Percentiles rank a stretch among this genome's conserved stretches.
These are phyloP conservation scores for Epirrhoe alternata DNA, from an alignment of 2,888 invertebrate species.

Conservation along the genomic window DNA sequence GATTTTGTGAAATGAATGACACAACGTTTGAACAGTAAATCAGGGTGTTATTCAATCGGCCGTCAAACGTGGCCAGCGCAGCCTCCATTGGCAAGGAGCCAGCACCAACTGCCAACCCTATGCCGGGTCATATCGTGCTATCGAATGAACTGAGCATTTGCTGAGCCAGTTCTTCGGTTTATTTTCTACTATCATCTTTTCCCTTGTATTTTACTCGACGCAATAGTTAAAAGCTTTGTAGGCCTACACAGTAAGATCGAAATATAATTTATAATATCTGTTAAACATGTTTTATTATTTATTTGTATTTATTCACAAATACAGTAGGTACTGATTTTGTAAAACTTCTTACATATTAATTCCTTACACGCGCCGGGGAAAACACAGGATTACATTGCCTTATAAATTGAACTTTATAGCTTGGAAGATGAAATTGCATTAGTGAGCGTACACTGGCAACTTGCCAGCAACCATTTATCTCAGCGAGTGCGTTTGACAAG, in stretches of 20 bases:
- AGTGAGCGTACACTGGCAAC: conserved; percentile 21
- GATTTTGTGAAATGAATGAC: no score
- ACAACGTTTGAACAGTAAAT: conserved; percentile 7
- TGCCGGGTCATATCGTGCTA: conserved; percentile 2
- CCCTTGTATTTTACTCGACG: no score
- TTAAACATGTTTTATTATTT: no score
- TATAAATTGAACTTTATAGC: neutral
- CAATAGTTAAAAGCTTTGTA: no score
- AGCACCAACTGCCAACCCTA: conserved; percentile 11
- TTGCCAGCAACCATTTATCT: conserved; percentile 50
- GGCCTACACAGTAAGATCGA: no score
- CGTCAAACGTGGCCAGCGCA: conserved; percentile 17
- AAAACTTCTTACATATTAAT: neutral
- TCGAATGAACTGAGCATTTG: conserved; percentile 2
- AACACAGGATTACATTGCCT: neutral
- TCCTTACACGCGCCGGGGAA: neutral
- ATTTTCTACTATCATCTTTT: no score
- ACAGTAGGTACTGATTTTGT: no score
- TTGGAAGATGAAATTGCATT: conserved; percentile 7
- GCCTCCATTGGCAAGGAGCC: conserved; percentile 20
- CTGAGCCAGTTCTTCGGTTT: neutral
- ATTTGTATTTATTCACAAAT: no score
- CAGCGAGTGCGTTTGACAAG: conserved; percentile 44
- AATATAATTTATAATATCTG: no score
- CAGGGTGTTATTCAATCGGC: conserved; percentile 21